Evolutionary conservation across 1,140 invertebrate species (phyloP).

Genomic region (Drosophila ananassae): DNA sequence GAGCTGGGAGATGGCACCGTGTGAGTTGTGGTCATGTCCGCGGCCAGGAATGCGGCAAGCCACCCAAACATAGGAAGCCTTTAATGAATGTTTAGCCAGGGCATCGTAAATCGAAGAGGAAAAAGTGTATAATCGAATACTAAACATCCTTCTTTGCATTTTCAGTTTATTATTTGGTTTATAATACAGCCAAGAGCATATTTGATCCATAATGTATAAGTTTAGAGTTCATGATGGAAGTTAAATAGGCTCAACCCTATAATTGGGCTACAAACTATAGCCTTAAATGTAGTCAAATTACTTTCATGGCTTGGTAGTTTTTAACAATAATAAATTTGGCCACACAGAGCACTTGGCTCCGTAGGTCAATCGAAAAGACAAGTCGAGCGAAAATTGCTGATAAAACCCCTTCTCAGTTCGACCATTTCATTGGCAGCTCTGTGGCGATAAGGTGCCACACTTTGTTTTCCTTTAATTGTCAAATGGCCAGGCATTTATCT

Average conservation of each 20-base stretch:
- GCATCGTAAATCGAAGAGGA: conserved; percentile 56
- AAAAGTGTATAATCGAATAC: conserved; percentile 21
- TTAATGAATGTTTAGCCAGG: conserved; percentile 70
- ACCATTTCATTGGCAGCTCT: conserved; percentile 48
- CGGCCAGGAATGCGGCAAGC: conserved; percentile 66
- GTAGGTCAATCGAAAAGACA: conserved; percentile 5
- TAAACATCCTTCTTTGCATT: neutral
- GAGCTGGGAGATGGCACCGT: conserved; percentile 24
- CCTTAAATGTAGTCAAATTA: no score
- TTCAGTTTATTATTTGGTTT: neutral
- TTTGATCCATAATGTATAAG: no score
- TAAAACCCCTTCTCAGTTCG: conserved; percentile 40
- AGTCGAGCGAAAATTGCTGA: conserved; percentile 33
- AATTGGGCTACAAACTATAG: no score
- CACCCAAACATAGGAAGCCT: conserved; percentile 75
- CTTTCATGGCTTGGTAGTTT: no score
- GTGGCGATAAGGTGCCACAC: conserved; percentile 64
- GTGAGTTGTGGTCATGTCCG: conserved; percentile 75
- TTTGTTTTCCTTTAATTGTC: conserved; percentile 75
- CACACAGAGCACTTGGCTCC: neutral
- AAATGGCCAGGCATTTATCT: conserved; percentile 70
- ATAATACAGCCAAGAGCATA: no score
- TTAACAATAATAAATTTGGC: no score
- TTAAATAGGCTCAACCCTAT: no score
- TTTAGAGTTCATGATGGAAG: no score